A percentile compares a stretch with the other conserved stretches of the same genome.
Conservation (phyloP, 2,797 vertebrate genomes). For the Stomatorhinus walkeri region DNA sequence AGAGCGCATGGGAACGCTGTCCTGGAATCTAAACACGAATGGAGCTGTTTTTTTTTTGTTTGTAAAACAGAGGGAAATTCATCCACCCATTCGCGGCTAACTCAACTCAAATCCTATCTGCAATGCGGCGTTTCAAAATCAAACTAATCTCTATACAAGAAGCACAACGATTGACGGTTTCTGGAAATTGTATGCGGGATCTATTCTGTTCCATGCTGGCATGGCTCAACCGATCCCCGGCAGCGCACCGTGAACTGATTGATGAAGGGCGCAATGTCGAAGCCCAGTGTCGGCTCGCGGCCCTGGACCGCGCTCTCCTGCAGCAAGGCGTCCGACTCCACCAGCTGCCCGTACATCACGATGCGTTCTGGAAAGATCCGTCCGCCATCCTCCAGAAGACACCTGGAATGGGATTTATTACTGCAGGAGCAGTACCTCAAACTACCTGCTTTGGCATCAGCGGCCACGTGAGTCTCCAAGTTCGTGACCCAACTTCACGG, state of each 20-base stretch:
- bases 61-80: constrained; percentile 31
- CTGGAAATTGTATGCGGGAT: not conserved
- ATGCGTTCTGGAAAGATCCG: constrained; percentile 84
- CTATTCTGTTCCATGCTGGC: not conserved
- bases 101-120: not conserved
- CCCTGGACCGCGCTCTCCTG: constrained; percentile 91
- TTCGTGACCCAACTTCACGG: not conserved
- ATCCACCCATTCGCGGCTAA: constrained; percentile 22
- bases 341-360: constrained; percentile 79
- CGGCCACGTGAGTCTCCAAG: not conserved
- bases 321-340: constrained; percentile 79
- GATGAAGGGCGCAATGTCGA: constrained; percentile 91
- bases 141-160: not conserved
- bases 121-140: not conserved
- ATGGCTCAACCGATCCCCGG: not conserved
- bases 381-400: constrained; percentile 84
- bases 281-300: constrained; percentile 79
- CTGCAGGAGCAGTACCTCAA: not conserved
- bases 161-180: not conserved
- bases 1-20: not conserved
- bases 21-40: constrained; percentile 46
- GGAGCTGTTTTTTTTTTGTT: not conserved
- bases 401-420: constrained; percentile 53
- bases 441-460: not conserved
- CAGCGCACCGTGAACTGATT: constrained; percentile 88